Evolutionary conservation across 37 sponge, comb jelly and placozoan genomes (phyloP), one percentile per base, ranked within the genome.

Genomic region (Ianthella basta): DNA sequence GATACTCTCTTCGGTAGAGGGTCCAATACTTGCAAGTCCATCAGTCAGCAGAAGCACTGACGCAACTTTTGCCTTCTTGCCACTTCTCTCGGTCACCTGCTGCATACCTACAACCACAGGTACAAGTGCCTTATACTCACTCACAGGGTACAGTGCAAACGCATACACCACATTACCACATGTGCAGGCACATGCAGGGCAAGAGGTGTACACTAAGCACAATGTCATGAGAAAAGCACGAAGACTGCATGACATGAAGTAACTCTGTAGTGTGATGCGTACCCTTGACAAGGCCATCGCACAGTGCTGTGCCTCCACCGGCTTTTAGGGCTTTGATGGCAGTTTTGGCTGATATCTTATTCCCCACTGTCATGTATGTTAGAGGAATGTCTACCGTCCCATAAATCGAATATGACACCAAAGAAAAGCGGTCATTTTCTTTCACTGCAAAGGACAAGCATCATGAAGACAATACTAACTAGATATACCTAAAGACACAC

Each of bases 21-120:
- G 79, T 0, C 97, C 94, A 19, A 68, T 41, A 56, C 91, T 94
- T 18, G 97, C 97, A 20, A 88, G 81, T 16, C 97, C 97, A 80
- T 96, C 97, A 40, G 97, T 96, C 50, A 96, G 74, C 73, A 96
- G 86, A 8, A 96, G 88, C 14, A 96, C 94, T 20, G 97, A 93
- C 36, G 92, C 89, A 24, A 96, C 97, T 55, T 93, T 36, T 36
- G 92, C 91, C 69, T 80, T 92, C 19, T 12, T 30, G 2, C 85
- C 88, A 55, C 36, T 68, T n/a, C 85, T 72, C 5, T 20, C 38
- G 50, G 55, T 80, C 25, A 95, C 55, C 73, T 88, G 81, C 66
- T 92, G 81, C 90, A 95, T 95, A 15, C 80, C 59, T 80, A 39
- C 67, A 21, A 81, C n/a, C n/a, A n/a, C n/a, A n/a, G n/a, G n/a